A percentile compares a stretch with the other conserved stretches of the same genome.
Conservation (phyloP, 2,888 invertebrate species). For the Kryphioiulus occultus region DNA sequence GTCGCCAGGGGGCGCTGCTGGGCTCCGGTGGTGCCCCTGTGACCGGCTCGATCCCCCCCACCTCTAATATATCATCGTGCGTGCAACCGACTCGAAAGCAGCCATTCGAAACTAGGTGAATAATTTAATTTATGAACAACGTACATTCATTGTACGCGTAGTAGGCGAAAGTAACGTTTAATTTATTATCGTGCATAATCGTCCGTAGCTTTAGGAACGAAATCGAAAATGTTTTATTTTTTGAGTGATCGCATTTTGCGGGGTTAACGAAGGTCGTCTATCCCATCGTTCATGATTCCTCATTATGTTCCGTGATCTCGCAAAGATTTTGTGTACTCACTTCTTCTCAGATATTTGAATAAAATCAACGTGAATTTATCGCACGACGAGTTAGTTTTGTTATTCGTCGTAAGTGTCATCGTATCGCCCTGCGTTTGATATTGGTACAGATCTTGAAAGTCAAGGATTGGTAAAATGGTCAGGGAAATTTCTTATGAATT, state of each 20-base stretch:
- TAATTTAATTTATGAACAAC: background rate
- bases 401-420: too few species aligned
- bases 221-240: background rate
- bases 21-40: background rate
- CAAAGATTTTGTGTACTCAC: background rate
- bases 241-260: background rate
- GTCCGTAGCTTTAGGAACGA: background rate
- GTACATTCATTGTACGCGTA: too few species aligned
- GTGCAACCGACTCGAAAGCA: background rate
- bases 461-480: too few species aligned
- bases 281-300: background rate
- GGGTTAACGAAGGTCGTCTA: background rate
- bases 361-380: background rate
- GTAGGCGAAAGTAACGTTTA: conserved; percentile 7
- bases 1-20: background rate
- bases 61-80: background rate
- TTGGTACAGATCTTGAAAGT: too few species aligned
- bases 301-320: background rate
- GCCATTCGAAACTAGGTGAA: background rate
- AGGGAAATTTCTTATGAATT: too few species aligned
- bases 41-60: background rate
- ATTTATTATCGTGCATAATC: conserved; percentile 31
- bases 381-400: too few species aligned
- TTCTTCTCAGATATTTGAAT: background rate
- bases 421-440: too few species aligned